phyloP scores from a whole-genome alignment of 2,113 vertebrate species.

The Neolamprologus modestus region DNA sequence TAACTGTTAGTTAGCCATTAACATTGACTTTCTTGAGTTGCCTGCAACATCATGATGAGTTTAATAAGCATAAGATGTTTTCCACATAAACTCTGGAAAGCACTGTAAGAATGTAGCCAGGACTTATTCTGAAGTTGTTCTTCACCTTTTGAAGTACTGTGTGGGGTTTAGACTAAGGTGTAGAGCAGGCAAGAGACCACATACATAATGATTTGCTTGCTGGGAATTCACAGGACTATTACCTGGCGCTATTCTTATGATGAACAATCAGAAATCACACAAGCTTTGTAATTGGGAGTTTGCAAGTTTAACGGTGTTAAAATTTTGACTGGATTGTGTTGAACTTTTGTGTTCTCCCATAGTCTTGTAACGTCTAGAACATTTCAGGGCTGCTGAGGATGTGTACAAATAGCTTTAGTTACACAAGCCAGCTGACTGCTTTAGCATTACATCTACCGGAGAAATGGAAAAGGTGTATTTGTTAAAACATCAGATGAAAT shows the following conservation, averaged over 20 bases:
- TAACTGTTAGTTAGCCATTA: neutral
- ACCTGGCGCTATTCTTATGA: fast-evolving
- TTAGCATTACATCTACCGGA: fast-evolving
- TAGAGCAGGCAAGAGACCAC: neutral
- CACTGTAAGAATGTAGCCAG: fast-evolving
- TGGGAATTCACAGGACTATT: neutral
- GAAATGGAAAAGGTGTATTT: neutral
- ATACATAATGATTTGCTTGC: neutral
- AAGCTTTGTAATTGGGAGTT: neutral
- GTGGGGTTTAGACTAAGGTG: neutral
- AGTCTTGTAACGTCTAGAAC: neutral
- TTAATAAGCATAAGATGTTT: neutral
- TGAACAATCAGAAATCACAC: neutral
- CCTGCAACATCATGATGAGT: neutral
- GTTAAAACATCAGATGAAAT: neutral
- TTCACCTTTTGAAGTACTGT: neutral
- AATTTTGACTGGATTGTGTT: fast-evolving
- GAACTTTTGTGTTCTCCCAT: neutral
- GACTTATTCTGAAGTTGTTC: neutral
- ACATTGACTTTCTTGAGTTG: neutral
- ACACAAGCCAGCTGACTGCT: neutral
- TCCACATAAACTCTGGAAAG: neutral
- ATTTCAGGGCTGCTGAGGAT: neutral
- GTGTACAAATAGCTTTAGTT: neutral
- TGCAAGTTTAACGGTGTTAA: fast-evolving